Evolutionary conservation across 92 coral and sea anemone species (phyloP).

Genomic region (Galaxea fascicularis): DNA sequence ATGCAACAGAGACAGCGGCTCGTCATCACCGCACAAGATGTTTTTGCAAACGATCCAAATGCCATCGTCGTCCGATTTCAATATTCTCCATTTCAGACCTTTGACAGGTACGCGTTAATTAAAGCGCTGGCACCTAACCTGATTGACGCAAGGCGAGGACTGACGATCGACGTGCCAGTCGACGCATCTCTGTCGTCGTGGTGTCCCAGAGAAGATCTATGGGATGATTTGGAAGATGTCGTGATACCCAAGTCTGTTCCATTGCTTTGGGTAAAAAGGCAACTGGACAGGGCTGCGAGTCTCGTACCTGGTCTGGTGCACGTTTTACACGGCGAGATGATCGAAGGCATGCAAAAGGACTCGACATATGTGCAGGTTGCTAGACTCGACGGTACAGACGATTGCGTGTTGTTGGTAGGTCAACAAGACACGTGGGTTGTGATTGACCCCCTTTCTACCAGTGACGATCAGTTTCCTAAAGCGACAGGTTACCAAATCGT

Average conservation of each 20-base stretch:
- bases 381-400: not conserved
- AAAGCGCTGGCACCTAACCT: not conserved
- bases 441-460: not conserved
- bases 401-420: not conserved
- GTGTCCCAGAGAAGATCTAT: not conserved
- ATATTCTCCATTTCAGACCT: not conserved
- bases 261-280: not conserved
- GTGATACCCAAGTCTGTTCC: constrained; percentile 1
- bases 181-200: not conserved
- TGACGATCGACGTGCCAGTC: constrained; percentile 6
- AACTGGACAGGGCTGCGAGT: not conserved
- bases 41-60: not conserved
- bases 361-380: not conserved
- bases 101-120: not conserved
- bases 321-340: not conserved
- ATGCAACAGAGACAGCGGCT: constrained; percentile 6
- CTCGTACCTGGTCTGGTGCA: constrained; percentile 17
- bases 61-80: constrained; percentile 18
- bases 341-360: not conserved
- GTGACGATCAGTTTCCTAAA: not conserved
- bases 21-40: not conserved
- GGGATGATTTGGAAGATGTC: not conserved
- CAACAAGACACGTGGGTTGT: constrained; percentile 11
- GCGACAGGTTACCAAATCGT: not conserved
- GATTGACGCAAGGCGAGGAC: not conserved